Evolutionary conservation across 92 coral and sea anemone genomes (phyloP).

Genomic region (Palythoa heliodiscus): DNA sequence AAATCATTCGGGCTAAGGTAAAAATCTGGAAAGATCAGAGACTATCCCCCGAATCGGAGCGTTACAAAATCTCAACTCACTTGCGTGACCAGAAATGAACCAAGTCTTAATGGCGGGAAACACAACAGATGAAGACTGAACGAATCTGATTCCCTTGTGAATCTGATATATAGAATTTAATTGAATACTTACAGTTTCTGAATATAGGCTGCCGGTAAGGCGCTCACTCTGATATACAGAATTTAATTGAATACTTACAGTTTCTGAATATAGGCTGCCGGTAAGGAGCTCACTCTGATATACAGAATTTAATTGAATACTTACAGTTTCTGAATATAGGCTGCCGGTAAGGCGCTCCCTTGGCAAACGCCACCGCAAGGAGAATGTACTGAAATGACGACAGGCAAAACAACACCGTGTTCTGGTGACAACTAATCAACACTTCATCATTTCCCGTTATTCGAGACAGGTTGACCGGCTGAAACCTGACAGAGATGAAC

Average conservation of each 20-base stretch:
- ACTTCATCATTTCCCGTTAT: conserved; percentile 52
- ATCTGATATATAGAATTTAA: background rate
- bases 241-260: conserved; percentile 49
- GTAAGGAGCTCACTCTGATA: conserved; percentile 59
- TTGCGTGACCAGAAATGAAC: too few relatives aligned
- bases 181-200: conserved; percentile 60
- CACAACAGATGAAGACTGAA: too few relatives aligned
- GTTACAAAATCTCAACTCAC: too few relatives aligned
- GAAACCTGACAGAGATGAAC: conserved; percentile 49
- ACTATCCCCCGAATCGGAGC: too few relatives aligned
- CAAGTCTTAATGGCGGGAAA: too few relatives aligned
- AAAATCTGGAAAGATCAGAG: too few relatives aligned
- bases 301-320: conserved; percentile 21
- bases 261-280: conserved; percentile 70
- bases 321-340: conserved; percentile 69
- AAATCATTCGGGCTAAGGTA: too few relatives aligned
- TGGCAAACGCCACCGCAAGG: conserved; percentile 76
- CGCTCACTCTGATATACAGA: conserved; percentile 15
- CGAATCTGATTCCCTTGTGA: too few relatives aligned
- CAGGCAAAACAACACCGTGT: conserved; percentile 75
- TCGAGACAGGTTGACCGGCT: conserved; percentile 57
- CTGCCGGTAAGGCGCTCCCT: conserved; percentile 80
- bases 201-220: conserved; percentile 81
- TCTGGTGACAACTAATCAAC: conserved; percentile 69
- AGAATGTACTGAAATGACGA: conserved; percentile 83